phyloP scores from a whole-genome alignment of 2,797 vertebrate species.

The Furcifer pardalis region DNA sequence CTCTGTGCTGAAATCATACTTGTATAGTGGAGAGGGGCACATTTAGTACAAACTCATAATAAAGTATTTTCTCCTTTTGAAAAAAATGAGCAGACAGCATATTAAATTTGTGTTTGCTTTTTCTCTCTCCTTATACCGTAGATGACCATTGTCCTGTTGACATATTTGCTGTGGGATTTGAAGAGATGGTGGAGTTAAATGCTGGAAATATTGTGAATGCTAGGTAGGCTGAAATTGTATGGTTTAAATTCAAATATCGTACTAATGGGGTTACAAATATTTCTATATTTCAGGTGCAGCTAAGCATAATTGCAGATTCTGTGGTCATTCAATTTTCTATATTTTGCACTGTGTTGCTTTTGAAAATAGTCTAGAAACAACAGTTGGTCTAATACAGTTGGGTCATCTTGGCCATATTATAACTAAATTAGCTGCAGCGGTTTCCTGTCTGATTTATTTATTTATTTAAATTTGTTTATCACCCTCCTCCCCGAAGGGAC shows the following conservation, averaged over 20 bases:
- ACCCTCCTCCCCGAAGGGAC: no score
- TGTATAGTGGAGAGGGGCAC: neutral
- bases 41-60: neutral
- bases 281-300: neutral
- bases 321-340: neutral
- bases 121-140: conserved; percentile 46
- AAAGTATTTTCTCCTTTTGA: conserved; percentile 24
- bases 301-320: neutral
- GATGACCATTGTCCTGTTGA: conserved; percentile 76
- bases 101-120: conserved; percentile 32
- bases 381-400: neutral
- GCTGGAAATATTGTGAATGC: conserved; percentile 84
- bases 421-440: neutral
- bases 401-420: neutral
- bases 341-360: neutral
- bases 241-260: neutral
- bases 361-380: neutral
- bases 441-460: no score
- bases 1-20: neutral
- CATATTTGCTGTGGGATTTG: conserved; percentile 83
- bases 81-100: conserved; percentile 33
- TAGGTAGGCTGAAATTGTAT: conserved; percentile 69
- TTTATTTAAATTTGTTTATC: no score
- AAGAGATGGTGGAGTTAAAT: conserved; percentile 84
- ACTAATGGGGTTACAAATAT: conserved; percentile 14